Evolutionary conservation across 1,140 invertebrate genomes (phyloP).

Genomic region (Orchesella cincta): DNA sequence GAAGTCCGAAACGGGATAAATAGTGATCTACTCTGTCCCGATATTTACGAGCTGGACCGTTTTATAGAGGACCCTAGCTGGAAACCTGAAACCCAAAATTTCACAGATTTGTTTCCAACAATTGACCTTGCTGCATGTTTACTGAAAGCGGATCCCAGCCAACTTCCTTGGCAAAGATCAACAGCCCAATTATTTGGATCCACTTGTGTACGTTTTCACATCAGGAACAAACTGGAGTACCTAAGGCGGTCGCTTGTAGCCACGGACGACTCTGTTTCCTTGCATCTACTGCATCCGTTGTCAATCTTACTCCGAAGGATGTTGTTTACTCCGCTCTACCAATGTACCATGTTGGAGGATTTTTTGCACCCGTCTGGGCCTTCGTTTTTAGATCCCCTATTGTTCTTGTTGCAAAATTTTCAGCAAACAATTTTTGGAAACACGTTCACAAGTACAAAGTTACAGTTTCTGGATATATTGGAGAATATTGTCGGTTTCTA

Average conservation of each 20-base stretch:
- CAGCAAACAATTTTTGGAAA: conserved; percentile 67
- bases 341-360: conserved; percentile 81
- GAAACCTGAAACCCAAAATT: too few species aligned
- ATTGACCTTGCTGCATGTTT: conserved; percentile 1
- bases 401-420: conserved; percentile 66
- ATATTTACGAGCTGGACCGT: too few species aligned
- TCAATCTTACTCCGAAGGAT: too few species aligned
- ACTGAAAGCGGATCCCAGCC: background rate
- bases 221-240: conserved; percentile 63
- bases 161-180: background rate
- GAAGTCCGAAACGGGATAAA: too few species aligned
- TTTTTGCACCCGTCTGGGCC: conserved; percentile 60
- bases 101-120: too few species aligned
- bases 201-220: conserved; percentile 61
- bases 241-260: conserved; percentile 63
- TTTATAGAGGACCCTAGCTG: too few species aligned
- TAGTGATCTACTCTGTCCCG: too few species aligned
- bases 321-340: conserved; percentile 86
- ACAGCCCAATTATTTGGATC: conserved; percentile 13
- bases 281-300: too few species aligned
- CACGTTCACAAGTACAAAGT: conserved; percentile 67
- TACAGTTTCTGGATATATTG: conserved; percentile 56
- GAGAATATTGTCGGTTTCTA: conserved; percentile 58
- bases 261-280: conserved; percentile 64
- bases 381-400: conserved; percentile 67